These are phyloP conservation scores for Hyperoplus immaculatus DNA, from an alignment of 2,797 vertebrate genomes.

Conservation along the genomic window DNA sequence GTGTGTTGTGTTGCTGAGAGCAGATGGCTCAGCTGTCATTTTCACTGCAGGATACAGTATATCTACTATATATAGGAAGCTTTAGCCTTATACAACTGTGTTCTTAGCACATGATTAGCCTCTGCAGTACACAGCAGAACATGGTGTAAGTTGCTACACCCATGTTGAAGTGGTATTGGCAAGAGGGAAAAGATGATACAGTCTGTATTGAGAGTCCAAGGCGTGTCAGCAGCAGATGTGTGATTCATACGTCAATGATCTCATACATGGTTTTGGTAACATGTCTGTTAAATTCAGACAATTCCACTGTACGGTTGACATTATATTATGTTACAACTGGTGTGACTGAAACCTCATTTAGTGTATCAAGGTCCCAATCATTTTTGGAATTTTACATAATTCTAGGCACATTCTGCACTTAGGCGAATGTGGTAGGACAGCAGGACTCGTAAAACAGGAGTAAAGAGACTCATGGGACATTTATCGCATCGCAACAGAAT, in stretches of 20 bases:
- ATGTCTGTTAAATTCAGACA: slow-evolving; percentile 4
- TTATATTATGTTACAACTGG: neutral
- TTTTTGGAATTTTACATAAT: slow-evolving; percentile 6
- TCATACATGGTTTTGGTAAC: slow-evolving; percentile 2
- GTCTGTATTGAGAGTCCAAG: slow-evolving; percentile 13
- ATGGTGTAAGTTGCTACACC: neutral
- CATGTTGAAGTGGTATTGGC: slow-evolving; percentile 12
- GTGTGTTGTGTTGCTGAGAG: slow-evolving; percentile 31
- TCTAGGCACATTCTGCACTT: slow-evolving; percentile 7
- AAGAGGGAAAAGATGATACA: slow-evolving; percentile 14
- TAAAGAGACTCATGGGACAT: slow-evolving; percentile 15
- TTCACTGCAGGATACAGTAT: slow-evolving; percentile 6
- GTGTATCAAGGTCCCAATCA: neutral
- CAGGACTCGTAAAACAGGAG: slow-evolving; percentile 31
- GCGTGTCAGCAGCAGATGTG: slow-evolving; percentile 27
- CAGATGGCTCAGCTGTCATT: slow-evolving; percentile 51
- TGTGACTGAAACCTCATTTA: neutral
- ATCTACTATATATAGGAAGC: neutral
- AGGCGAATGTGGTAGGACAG: neutral
- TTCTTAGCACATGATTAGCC: slow-evolving; percentile 18
- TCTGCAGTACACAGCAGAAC: slow-evolving; percentile 12
- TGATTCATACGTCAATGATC: slow-evolving; percentile 1
- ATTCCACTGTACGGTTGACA: neutral
- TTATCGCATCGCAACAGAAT: slow-evolving; percentile 19
- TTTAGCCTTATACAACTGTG: slow-evolving; percentile 38